Evolutionary conservation across 1,140 invertebrate genomes (phyloP).

Genomic region (Lucilia sericata): DNA sequence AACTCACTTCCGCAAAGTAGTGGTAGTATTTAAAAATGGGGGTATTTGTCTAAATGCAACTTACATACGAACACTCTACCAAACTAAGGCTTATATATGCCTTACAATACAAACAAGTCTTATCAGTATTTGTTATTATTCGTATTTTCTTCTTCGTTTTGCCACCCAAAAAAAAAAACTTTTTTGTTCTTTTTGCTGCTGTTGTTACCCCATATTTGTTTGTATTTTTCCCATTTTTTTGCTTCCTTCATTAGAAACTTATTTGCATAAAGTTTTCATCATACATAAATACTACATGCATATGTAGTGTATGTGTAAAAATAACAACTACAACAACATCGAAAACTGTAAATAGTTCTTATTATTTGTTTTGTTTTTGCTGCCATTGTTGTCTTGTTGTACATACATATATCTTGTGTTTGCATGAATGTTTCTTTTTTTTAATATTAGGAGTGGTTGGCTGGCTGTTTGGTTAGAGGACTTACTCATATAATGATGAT

Average conservation of each 20-base stretch:
- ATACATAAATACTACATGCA: background rate
- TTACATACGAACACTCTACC: background rate
- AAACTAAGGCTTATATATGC: background rate
- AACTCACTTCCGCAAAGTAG: background rate
- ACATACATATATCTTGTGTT: background rate
- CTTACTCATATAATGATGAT: background rate
- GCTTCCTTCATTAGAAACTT: conserved; percentile 21
- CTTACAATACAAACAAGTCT: conserved; percentile 8
- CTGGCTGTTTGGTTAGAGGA: background rate
- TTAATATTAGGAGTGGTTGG: conserved; percentile 18
- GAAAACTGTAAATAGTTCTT: conserved; percentile 18
- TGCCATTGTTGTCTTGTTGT: background rate
- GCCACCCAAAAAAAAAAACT: background rate
- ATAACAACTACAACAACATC: background rate
- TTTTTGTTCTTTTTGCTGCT: background rate
- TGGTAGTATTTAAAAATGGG: background rate
- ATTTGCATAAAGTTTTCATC: conserved; percentile 21
- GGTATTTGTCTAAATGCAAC: background rate
- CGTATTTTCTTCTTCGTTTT: conserved; percentile 20
- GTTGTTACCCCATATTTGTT: background rate
- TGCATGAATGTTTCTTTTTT: background rate
- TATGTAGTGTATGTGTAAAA: background rate
- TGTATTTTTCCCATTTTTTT: background rate
- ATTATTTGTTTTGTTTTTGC: background rate
- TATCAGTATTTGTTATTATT: conserved; percentile 13